Evolutionary conservation across 2,888 invertebrate species (phyloP), one percentile per base, ranked within the genome.

Genomic region (Epirrhoe alternata): DNA sequence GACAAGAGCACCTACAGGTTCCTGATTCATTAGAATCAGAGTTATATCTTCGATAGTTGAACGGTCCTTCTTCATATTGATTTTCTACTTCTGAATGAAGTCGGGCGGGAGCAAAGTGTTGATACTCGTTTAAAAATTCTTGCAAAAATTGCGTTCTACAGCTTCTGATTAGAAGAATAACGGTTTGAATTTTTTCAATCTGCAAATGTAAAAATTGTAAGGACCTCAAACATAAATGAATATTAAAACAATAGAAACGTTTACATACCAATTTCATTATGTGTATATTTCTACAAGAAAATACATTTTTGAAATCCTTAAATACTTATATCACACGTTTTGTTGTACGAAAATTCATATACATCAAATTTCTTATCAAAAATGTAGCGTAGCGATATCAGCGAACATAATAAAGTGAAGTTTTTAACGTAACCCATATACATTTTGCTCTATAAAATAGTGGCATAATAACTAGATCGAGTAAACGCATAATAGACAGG

Each of bases 231-330:
- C 6, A 3, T 51, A 24, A 30, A 51, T 24, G 5, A n/a, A 24
- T 30, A 53, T 14, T 10, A n/a, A 33, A 49, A 47, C 7, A 14
- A 0, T 6, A 16, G 14, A 14, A 14, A 12, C 16, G 50, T 47
- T 16, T 61, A 66, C 69, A 42, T 55, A 69, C 66, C 58, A 56
- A 49, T 63, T 66, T 69, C 69, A 69, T 66, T 38, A 53, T 57
- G 56, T 33, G 49, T 63, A 38, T 35, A 47, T 60, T 24, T 50
- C 30, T 55, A n/a, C 2, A 42, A 12, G 12, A 42, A 42, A 42
- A 42, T 12, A 12, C 38, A 42, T 42, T 42, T 42, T 42, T 4
- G 5, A 42, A 42, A 42, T 38, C 10, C 35, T 35, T 35, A 35
- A 35, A 35, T 8, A n/a, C n/a, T n/a, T 35, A 35, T 35, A 35